These are phyloP conservation scores for Eristalis tenax DNA, from an alignment of 2,888 invertebrate genomes.

Conservation along the genomic window DNA sequence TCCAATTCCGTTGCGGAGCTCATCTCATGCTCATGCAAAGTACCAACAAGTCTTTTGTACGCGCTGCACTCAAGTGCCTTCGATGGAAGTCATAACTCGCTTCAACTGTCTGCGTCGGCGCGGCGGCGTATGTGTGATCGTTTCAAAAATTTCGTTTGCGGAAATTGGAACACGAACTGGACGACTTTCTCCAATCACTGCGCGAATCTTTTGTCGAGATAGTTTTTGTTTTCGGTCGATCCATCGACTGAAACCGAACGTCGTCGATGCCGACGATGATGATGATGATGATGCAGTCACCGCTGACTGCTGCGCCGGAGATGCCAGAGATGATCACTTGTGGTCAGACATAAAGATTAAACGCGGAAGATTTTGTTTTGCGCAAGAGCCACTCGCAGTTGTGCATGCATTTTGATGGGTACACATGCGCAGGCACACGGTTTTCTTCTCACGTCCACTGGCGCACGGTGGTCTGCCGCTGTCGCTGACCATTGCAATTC, in stretches of 20 bases:
- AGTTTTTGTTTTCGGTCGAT: constrained; percentile 24
- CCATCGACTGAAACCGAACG: background rate
- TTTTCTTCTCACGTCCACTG: constrained; percentile 36
- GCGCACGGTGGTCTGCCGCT: background rate
- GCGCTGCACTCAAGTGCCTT: background rate
- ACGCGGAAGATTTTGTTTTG: constrained; percentile 61
- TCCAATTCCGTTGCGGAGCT: background rate
- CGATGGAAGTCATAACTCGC: constrained; percentile 58
- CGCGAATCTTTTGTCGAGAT: constrained; percentile 60
- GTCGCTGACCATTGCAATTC: constrained; percentile 28
- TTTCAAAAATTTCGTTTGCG: constrained; percentile 66
- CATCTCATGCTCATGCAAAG: constrained; percentile 61
- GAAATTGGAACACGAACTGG: constrained; percentile 69
- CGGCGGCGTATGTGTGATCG: constrained; percentile 43
- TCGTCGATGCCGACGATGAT: too few relatives aligned
- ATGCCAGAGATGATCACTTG: constrained; percentile 57
- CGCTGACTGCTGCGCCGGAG: background rate
- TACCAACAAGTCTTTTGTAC: background rate
- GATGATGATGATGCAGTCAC: constrained; percentile 18
- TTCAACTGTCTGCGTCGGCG: background rate
- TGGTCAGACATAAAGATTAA: constrained; percentile 70
- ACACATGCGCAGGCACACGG: constrained; percentile 5
- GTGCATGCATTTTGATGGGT: constrained; percentile 41
- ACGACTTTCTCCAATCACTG: constrained; percentile 70
- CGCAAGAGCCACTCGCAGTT: constrained; percentile 32